Evolutionary conservation across 2,113 vertebrate genomes (phyloP).

Genomic region (Microcebus jonahi): DNA sequence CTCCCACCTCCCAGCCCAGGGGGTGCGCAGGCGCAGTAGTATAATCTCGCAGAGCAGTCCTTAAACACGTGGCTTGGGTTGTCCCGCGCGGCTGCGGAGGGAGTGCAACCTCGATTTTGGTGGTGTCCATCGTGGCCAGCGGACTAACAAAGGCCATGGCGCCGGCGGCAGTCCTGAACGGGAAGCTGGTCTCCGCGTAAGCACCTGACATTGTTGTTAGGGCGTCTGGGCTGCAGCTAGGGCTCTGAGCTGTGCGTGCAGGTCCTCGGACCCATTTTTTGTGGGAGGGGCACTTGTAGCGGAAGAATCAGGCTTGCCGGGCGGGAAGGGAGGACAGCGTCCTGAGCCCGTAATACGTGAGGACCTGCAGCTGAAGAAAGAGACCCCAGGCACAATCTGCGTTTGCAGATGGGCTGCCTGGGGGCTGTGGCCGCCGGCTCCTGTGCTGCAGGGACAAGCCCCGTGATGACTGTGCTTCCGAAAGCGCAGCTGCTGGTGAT

Average conservation of each 20-base stretch:
- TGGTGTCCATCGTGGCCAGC: background rate
- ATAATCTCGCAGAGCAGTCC: fast-evolving
- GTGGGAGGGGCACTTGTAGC: background rate
- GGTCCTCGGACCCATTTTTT: background rate
- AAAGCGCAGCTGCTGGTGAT: background rate
- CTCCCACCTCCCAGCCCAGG: fast-evolving
- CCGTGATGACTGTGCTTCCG: fast-evolving
- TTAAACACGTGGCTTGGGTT: constrained; percentile 55
- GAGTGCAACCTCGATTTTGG: background rate
- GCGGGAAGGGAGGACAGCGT: background rate
- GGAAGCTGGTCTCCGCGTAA: constrained; percentile 86
- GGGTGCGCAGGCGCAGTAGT: constrained; percentile 36
- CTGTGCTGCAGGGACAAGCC: background rate
- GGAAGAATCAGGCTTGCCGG: too few species aligned
- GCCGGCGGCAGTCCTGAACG: constrained; percentile 85
- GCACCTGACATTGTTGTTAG: constrained; percentile 48
- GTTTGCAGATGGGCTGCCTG: background rate
- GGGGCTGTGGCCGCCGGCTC: background rate
- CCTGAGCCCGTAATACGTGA: background rate
- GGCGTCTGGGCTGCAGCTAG: background rate
- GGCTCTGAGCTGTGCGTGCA: background rate
- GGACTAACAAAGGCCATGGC: constrained; percentile 75
- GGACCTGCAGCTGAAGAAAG: background rate
- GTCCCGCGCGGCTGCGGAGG: fast-evolving
- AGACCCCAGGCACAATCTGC: background rate